A percentile compares a stretch with the other conserved stretches of the same genome.
These are phyloP conservation scores for Halichoerus grypus DNA, from an alignment of 2,113 vertebrate species.

Conservation along the genomic window DNA sequence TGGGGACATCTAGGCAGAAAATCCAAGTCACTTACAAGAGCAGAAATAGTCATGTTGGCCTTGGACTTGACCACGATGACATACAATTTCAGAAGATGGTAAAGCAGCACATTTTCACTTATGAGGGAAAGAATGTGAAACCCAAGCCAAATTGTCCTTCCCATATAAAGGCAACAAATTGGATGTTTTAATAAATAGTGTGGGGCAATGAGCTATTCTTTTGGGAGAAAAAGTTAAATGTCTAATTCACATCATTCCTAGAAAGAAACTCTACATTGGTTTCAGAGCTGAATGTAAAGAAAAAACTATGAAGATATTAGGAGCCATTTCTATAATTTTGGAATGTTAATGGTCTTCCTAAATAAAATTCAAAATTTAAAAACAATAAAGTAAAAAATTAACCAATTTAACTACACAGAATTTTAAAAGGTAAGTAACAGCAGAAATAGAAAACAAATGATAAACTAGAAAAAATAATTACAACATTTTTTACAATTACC, in stretches of 20 bases:
- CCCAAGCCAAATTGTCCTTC: not conserved
- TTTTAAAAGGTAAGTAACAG: conserved; percentile 3
- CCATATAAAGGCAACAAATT: not conserved
- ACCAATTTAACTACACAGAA: not conserved
- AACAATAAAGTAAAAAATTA: not conserved
- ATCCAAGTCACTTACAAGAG: conserved; percentile 42
- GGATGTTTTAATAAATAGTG: not conserved
- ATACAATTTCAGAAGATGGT: conserved; percentile 65
- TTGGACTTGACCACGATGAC: conserved; percentile 21
- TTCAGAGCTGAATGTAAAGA: conserved; percentile 7
- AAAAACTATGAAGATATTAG: not conserved
- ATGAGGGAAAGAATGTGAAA: conserved; percentile 29
- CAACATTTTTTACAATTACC: not conserved
- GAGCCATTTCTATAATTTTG: not conserved
- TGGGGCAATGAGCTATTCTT: not conserved
- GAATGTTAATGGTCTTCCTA: not conserved
- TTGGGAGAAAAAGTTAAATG: conserved; percentile 26
- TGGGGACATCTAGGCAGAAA: not conserved
- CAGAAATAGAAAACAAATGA: not conserved
- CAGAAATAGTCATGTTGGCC: conserved; percentile 53
- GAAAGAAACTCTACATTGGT: not conserved
- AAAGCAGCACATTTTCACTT: conserved; percentile 44
- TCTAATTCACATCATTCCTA: not conserved
- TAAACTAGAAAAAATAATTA: conserved; percentile 4
- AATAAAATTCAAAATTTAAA: conserved; percentile 31